A percentile compares a stretch with the other conserved stretches of the same genome.
Evolutionary conservation across 2,113 vertebrate genomes (phyloP).

Genomic region (Calyptomena viridis): DNA sequence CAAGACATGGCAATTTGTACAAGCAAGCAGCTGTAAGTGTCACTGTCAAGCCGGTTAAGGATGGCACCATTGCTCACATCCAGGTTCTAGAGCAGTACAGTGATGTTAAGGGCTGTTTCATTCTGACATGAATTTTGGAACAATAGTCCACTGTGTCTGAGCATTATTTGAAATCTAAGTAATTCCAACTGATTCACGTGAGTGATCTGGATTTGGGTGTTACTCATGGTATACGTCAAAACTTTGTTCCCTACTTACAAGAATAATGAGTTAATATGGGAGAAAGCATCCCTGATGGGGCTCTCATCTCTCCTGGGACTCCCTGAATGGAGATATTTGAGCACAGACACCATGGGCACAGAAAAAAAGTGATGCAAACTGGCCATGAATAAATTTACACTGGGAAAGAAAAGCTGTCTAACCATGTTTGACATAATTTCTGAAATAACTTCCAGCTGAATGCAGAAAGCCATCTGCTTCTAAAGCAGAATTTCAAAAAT

Average conservation of each 20-base stretch:
- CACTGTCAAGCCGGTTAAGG: background rate
- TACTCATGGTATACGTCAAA: background rate
- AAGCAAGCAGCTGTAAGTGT: fast-evolving
- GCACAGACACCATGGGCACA: background rate
- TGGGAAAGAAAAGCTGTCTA: background rate
- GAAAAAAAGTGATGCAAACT: background rate
- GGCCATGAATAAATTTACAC: background rate
- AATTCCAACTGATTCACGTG: background rate
- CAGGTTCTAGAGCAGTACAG: background rate
- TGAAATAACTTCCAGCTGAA: background rate
- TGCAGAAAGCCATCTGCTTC: background rate
- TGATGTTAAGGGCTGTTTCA: background rate
- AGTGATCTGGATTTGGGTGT: fast-evolving
- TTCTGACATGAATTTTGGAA: background rate
- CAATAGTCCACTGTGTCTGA: background rate
- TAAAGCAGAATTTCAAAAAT: background rate
- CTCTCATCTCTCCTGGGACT: background rate
- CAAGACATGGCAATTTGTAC: background rate
- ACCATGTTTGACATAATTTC: background rate
- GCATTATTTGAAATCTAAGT: background rate
- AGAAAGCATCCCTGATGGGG: background rate
- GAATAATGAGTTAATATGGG: background rate
- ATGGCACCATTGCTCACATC: background rate
- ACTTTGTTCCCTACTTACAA: background rate
- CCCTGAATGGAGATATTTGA: background rate